Evolutionary conservation across 2,113 vertebrate species (phyloP).

Genomic region (Parotia lawesii): DNA sequence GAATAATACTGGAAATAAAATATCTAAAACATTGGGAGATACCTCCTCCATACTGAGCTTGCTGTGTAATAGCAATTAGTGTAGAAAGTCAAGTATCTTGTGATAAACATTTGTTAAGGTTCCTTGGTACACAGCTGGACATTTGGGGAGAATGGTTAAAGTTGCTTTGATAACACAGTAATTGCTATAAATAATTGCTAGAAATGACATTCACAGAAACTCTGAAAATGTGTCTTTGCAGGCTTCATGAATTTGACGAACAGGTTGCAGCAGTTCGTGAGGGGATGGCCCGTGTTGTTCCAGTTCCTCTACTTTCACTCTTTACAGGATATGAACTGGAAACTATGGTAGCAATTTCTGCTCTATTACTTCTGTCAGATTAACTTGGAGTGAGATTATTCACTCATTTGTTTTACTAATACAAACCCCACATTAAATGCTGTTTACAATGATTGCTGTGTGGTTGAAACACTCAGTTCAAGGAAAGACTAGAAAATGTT

Average conservation of each 20-base stretch:
- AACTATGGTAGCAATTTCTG: slow-evolving; percentile 83
- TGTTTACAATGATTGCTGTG: background rate
- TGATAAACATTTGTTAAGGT: background rate
- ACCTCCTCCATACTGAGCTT: background rate
- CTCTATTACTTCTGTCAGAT: background rate
- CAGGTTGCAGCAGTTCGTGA: slow-evolving; percentile 96
- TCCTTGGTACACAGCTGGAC: background rate
- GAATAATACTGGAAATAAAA: background rate
- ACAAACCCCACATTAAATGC: background rate
- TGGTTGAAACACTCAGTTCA: background rate
- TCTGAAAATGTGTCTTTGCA: slow-evolving; percentile 53
- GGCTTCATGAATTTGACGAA: slow-evolving; percentile 96
- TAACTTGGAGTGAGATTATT: background rate
- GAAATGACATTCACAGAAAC: background rate
- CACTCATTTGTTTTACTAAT: background rate
- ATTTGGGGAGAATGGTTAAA: background rate
- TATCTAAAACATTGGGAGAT: background rate
- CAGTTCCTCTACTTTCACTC: slow-evolving; percentile 92
- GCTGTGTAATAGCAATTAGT: background rate
- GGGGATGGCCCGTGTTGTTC: slow-evolving; percentile 96
- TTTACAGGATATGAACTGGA: slow-evolving; percentile 97
- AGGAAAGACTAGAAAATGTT: background rate
- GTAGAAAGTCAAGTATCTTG: background rate
- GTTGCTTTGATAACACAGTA: background rate
- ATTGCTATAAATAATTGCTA: background rate